Evolutionary conservation across 2,888 invertebrate species (phyloP).

Genomic region (Leptopterna dolabrata): DNA sequence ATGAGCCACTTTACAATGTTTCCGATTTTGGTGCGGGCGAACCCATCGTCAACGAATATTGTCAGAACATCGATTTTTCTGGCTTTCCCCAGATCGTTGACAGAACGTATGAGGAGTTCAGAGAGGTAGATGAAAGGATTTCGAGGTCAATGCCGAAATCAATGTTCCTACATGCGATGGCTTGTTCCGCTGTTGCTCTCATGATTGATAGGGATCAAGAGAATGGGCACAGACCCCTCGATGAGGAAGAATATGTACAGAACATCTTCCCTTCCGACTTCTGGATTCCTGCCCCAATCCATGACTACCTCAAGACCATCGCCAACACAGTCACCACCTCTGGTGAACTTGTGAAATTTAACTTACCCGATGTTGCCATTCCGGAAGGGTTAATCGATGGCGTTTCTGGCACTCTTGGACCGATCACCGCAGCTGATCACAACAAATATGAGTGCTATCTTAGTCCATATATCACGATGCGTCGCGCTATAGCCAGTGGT

Average conservation of each 20-base stretch:
- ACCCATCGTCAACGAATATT: neutral
- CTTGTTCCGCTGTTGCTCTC: neutral
- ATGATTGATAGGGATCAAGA: neutral
- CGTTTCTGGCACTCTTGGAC: neutral
- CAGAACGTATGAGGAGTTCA: neutral
- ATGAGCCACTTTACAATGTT: conserved; percentile 28
- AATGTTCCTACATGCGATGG: neutral
- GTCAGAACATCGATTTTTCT: neutral
- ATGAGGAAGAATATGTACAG: neutral
- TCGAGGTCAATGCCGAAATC: neutral
- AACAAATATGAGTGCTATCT: neutral
- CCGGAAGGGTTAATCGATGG: neutral
- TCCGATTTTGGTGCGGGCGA: neutral
- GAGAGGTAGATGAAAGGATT: neutral
- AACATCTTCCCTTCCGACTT: neutral
- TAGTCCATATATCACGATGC: neutral
- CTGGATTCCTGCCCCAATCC: neutral
- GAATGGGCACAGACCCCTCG: neutral
- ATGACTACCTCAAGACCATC: neutral
- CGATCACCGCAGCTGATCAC: neutral
- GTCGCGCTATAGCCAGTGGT: neutral
- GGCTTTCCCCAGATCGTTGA: neutral
- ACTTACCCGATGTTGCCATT: neutral
- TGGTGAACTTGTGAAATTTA: neutral
- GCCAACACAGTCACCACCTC: neutral